phyloP scores from a whole-genome alignment of 2,888 invertebrate species.

The Eupithecia abbreviata region DNA sequence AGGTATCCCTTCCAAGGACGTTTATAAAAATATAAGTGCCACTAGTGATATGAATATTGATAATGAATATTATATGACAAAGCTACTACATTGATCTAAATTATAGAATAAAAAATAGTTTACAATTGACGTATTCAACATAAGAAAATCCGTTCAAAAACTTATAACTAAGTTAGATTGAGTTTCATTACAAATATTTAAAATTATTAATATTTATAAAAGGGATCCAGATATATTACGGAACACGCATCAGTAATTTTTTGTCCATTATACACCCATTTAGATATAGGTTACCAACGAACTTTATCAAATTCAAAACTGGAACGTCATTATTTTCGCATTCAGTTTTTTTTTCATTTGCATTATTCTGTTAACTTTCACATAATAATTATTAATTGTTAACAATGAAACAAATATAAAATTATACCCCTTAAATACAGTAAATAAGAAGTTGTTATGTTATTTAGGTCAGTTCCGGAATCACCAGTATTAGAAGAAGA shows the following conservation, averaged over 20 bases:
- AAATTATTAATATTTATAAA: no score
- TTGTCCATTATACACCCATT: background rate
- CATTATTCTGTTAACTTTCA: background rate
- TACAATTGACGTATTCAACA: no score
- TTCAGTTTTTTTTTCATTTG: background rate
- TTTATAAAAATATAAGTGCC: no score
- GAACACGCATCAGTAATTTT: background rate
- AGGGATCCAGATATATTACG: background rate
- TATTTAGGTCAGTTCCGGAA: conserved; percentile 66
- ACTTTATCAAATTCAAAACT: background rate
- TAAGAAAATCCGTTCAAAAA: no score
- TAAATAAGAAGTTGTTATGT: background rate
- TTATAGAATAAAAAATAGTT: no score
- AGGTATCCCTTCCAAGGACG: no score
- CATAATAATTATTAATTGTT: background rate
- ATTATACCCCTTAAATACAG: background rate
- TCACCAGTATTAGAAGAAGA: conserved; percentile 60
- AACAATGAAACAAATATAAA: background rate
- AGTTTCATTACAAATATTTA: no score
- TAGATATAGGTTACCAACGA: background rate
- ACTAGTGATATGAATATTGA: no score
- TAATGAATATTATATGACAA: no score
- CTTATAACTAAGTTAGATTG: no score
- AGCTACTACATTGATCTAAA: no score
- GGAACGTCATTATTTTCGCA: background rate